These are phyloP conservation scores for Drosophila koepferae DNA, from an alignment of 2,888 invertebrate species.

Conservation along the genomic window DNA sequence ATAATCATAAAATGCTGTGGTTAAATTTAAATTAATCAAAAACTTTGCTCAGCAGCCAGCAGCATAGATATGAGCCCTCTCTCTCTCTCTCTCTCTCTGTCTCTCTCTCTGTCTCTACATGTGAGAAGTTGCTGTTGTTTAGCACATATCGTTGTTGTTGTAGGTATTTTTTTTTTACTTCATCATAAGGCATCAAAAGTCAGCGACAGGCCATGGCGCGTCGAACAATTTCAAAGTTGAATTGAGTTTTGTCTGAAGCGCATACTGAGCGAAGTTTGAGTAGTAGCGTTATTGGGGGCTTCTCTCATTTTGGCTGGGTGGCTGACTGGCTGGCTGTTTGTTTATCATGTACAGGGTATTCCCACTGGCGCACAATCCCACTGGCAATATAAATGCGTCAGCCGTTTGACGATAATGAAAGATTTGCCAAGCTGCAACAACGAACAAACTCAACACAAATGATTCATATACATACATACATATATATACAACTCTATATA, in stretches of 20 bases:
- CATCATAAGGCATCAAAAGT: conserved; percentile 69
- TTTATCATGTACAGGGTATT: conserved; percentile 55
- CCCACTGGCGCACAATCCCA: conserved; percentile 44
- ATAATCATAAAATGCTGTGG: background rate
- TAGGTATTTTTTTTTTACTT: conserved; percentile 56
- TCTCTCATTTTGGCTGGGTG: conserved; percentile 31
- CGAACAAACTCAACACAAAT: conserved; percentile 25
- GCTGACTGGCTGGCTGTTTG: conserved; percentile 22
- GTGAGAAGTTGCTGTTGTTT: conserved; percentile 38
- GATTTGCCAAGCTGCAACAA: conserved; percentile 39
- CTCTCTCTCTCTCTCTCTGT: background rate
- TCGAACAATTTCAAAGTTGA: conserved; percentile 76
- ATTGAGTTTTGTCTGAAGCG: conserved; percentile 68
- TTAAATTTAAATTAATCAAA: conserved; percentile 59
- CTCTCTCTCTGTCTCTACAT: background rate
- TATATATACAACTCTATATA: background rate
- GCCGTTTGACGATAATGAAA: conserved; percentile 50
- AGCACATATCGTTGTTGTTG: conserved; percentile 42
- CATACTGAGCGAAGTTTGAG: conserved; percentile 1
- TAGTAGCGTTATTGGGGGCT: conserved; percentile 1
- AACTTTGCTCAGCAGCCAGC: background rate
- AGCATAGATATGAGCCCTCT: conserved; percentile 19
- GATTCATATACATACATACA: conserved; percentile 26
- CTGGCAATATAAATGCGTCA: conserved; percentile 23
- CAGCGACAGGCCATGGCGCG: conserved; percentile 51